Evolutionary conservation across 1,140 invertebrate species (phyloP).

Genomic region (Drosophila nikananu): DNA sequence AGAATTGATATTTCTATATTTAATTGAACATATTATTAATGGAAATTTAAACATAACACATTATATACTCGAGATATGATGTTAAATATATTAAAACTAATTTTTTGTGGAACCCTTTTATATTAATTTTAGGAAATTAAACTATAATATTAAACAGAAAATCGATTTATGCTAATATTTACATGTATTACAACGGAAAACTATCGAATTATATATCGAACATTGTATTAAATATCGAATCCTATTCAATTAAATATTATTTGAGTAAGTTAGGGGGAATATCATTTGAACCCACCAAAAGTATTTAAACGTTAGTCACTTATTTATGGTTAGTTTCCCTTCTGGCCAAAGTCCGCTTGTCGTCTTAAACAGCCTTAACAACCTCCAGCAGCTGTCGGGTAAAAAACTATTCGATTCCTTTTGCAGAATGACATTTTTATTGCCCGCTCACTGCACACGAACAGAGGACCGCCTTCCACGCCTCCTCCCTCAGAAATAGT

Average conservation of each 20-base stretch:
- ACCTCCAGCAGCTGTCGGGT: constrained; percentile 43
- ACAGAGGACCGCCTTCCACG: background rate
- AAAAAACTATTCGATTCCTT: constrained; percentile 62
- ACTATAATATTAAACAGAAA: background rate
- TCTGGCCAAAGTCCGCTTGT: constrained; percentile 3
- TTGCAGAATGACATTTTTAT: constrained; percentile 67
- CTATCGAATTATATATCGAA: no score
- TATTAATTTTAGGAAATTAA: no score
- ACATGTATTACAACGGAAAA: background rate
- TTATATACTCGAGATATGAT: no score
- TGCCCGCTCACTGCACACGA: constrained; percentile 38
- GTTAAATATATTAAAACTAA: no score
- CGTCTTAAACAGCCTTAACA: background rate
- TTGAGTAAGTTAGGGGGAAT: no score
- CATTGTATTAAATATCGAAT: no score
- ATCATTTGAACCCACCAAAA: background rate
- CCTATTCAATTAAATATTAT: background rate
- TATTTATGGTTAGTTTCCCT: constrained; percentile 4
- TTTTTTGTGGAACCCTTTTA: no score
- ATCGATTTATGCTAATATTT: background rate
- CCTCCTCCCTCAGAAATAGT: constrained; percentile 5
- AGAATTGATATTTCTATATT: no score
- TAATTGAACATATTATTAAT: no score
- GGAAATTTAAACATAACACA: no score
- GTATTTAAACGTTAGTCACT: constrained; percentile 10